Conservation (phyloP, 2,888 invertebrate genomes). For the Morpho helenor region DNA sequence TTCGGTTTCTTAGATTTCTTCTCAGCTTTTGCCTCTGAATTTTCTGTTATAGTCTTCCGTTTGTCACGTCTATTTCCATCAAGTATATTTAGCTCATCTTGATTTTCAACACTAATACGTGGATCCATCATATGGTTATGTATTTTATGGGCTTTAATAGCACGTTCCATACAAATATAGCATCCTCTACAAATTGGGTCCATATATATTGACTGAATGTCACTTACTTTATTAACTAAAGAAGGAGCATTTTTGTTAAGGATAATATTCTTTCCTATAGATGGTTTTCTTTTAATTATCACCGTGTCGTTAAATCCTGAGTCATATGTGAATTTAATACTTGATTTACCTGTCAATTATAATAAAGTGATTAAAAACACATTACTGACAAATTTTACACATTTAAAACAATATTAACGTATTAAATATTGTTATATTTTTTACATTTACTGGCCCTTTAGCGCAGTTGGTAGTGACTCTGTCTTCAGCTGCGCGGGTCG, state of each 20-base stretch:
- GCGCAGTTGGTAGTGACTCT: too few species aligned
- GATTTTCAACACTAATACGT: slow-evolving; percentile 29
- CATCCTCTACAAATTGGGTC: slow-evolving; percentile 44
- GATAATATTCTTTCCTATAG: slow-evolving; percentile 29
- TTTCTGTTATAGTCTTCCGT: slow-evolving; percentile 28
- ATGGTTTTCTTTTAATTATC: slow-evolving; percentile 9
- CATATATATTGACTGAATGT: slow-evolving; percentile 39
- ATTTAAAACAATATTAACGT: too few species aligned
- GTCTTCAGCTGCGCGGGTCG: too few species aligned
- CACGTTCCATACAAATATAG: slow-evolving; percentile 46
- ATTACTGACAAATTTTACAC: too few species aligned
- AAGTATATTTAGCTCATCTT: slow-evolving; percentile 33
- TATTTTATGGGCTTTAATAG: slow-evolving; percentile 38
- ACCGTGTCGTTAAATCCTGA: slow-evolving; percentile 14
- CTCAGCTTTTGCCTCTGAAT: slow-evolving; percentile 14
- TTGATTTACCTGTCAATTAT: slow-evolving; percentile 20
- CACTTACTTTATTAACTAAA: slow-evolving; percentile 29
- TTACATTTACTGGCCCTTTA: too few species aligned
- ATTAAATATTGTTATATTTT: too few species aligned
- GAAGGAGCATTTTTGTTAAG: slow-evolving; percentile 35
- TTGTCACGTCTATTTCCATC: slow-evolving; percentile 33
- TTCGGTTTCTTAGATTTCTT: slow-evolving; percentile 29
- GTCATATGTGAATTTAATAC: slow-evolving; percentile 10
- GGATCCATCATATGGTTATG: slow-evolving; percentile 24
- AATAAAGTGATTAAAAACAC: not conserved